Base-by-base conservation (phyloP, 2,888 invertebrate genomes). In the Muschampia plurimacula region DNA sequence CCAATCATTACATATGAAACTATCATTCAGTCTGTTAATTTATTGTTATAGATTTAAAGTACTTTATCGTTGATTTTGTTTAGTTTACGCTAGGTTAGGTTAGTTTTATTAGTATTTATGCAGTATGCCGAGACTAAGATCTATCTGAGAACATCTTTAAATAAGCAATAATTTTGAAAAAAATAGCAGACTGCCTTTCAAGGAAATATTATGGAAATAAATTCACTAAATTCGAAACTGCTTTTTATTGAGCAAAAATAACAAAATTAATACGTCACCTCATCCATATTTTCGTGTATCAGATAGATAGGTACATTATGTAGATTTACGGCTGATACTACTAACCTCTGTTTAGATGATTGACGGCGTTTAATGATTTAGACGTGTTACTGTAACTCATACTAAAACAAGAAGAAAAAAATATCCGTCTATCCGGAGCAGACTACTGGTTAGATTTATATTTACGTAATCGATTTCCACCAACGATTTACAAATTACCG, bases 321-420 rank as follows among this genome's bases (percentile, higher is more conserved):
- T n/a, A 63, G 63, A 44, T 52, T 55, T 62, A 49, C 9, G 22
- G n/a, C 36, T 52, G 65, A 70, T 70, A 65, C 39, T 86, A 84
- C 65, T 83, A 73, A 77, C 77, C 76, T 77, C 74, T 74, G 70
- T 70, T 66, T 68, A 13, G 67, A 80, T 89, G 88, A 90, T 87
- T 88, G 89, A 88, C 89, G 82, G 80, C 73, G 78, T 80, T 72
- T 85, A 89, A 86, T 83, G 81, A 86, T 83, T 85, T 81, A 81
- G 84, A 89, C 86, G 87, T 83, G 83, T 86, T 85, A 83, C 82
- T 84, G 85, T 87, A 86, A 85, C 85, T 86, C 70, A 81, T 76
- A 69, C 77, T 78, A 77, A 82, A 77, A 85, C 80, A 86, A 84
- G 83, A 85, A 77, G 71, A 88, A 84, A 84, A 83, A 82, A 59